phyloP scores from a whole-genome alignment of 92 coral and sea anemone genomes.

The Scolanthus callimorphus region DNA sequence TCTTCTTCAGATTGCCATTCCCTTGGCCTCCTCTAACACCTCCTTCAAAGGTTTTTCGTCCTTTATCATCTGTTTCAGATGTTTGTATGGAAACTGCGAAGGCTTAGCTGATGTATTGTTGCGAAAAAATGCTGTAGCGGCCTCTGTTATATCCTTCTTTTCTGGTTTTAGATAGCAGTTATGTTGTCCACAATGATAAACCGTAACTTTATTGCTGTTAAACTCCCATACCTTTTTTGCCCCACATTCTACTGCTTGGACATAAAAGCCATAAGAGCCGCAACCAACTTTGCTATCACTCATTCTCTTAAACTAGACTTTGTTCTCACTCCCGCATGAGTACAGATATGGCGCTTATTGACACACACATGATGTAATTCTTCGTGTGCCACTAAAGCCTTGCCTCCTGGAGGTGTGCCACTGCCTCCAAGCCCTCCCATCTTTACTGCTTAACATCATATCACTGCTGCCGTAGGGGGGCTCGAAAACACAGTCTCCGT shows the following conservation, averaged over 20 bases:
- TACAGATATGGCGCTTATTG: conserved; percentile 35
- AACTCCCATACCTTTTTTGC: conserved; percentile 56
- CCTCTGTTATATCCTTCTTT: conserved; percentile 14
- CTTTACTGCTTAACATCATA: conserved; percentile 27
- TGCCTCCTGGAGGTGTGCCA: conserved; percentile 25
- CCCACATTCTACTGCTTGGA: conserved; percentile 13
- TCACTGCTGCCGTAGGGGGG: conserved; percentile 12
- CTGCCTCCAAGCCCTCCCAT: conserved; percentile 34
- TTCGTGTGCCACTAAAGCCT: conserved; percentile 33
- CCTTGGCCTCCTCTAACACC: conserved; percentile 38
- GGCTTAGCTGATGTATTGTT: conserved; percentile 49
- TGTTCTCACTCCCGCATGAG: conserved; percentile 29
- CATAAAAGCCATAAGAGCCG: conserved; percentile 37
- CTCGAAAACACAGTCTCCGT: conserved; percentile 23
- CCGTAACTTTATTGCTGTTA: conserved; percentile 5
- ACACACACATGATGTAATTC: conserved; percentile 35
- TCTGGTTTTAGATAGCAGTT: conserved; percentile 13
- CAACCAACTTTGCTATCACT: conserved; percentile 12
- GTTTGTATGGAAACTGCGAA: conserved; percentile 50
- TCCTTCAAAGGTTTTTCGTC: conserved; percentile 39
- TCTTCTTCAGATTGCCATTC: conserved; percentile 44
- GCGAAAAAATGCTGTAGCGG: conserved; percentile 31
- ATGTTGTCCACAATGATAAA: conserved; percentile 47
- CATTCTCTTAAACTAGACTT: conserved; percentile 30
- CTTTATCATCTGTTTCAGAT: conserved; percentile 29